These are phyloP conservation scores for Tinea pellionella DNA, from an alignment of 2,888 invertebrate species.

Conservation along the genomic window DNA sequence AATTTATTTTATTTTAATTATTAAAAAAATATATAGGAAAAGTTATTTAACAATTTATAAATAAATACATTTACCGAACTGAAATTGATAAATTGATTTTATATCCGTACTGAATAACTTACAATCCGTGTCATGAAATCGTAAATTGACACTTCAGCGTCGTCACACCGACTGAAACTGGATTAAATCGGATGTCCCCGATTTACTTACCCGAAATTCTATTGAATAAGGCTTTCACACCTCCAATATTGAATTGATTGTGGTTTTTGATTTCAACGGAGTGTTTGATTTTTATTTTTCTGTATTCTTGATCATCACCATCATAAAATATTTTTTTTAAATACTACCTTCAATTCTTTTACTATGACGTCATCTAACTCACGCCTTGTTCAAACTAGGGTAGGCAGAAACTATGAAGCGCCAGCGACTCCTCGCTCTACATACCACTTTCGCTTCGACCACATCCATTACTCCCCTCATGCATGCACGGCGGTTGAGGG, in stretches of 20 bases:
- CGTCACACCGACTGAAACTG: neutral
- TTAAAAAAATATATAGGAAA: no score
- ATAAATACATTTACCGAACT: neutral
- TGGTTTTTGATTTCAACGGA: neutral
- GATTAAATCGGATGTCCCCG: constrained; percentile 5
- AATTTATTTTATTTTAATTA: no score
- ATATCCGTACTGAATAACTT: neutral
- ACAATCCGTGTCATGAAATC: neutral
- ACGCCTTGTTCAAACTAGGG: no score
- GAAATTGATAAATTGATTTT: neutral
- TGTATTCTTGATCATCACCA: neutral
- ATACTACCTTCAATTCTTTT: no score
- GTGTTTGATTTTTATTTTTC: neutral
- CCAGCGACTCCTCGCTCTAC: no score
- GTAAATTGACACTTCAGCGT: neutral
- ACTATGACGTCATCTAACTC: no score
- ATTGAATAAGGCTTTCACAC: neutral
- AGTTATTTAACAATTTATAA: no score
- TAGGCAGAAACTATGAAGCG: no score
- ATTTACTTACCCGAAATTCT: neutral
- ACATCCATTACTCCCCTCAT: no score
- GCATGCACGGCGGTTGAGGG: no score
- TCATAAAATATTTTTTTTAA: no score
- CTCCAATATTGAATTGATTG: neutral
- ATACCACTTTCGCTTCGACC: no score